Base-by-base conservation (phyloP, 2,888 invertebrate species). In the Scaptomyza caliginosa region DNA sequence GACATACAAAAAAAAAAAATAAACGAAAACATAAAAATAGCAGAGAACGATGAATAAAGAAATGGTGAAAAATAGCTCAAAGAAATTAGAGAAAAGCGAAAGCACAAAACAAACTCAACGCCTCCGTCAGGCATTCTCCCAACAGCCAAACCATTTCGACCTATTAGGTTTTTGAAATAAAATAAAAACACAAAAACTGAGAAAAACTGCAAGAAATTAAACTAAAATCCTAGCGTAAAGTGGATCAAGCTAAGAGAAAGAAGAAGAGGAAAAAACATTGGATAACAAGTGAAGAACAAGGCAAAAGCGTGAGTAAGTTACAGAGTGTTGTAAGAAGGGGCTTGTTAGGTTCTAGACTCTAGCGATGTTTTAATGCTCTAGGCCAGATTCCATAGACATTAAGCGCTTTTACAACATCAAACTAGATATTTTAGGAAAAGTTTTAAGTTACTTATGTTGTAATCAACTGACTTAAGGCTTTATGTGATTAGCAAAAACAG, bases 81-180 rank as follows among this genome's bases (percentile, higher is more conserved):
- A 83, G 86, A 83, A 85, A 81, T 85, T 83, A 74, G 66, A 76
- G 69, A 74, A 86, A 84, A 86, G 77, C 74, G 85, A 86, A 86
- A 86, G 82, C 85, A 73, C 57, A 65, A 64, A 58, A 58, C 66
- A 65, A 86, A 74, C 75, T 60, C 58, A 68, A 48, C 60, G 71
- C 51, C 60, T 36, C 51, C 26, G 21, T 16, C 45, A 34, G 3
- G 21, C 49, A 26, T 7, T n/a, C 10, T 13, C 8, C 23, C 7
- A 34, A 8, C 16, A 32, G n/a, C n/a, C n/a, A n/a, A n/a, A n/a
- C 13, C 16, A 19, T 21, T n/a, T 8, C 24, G 34, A 21, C 24
- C 32, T 13, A 13, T 6, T 39, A 28, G 46, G 34, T 26, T 21
- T 55, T 42, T 28, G 38, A 19, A 26, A 50, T 3, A 13, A 43